Conservation (phyloP, 2,113 vertebrate genomes). For the Malurus elegans region DNA sequence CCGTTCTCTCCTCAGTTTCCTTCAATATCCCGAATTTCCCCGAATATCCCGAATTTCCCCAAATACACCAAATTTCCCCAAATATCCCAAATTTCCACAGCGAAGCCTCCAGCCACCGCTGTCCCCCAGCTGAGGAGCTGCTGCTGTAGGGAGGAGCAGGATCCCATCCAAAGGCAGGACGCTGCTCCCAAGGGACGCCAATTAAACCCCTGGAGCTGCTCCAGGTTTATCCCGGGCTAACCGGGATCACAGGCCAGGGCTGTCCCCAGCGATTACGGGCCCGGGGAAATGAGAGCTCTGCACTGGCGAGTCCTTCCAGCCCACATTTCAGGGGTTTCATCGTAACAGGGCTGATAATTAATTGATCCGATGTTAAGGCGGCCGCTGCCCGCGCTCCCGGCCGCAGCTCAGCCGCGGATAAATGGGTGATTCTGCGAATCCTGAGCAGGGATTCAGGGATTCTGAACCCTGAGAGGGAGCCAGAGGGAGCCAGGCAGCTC, state of each 20-base stretch:
- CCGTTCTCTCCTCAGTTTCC: not conserved
- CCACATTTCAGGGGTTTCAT: conserved; percentile 41
- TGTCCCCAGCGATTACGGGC: not conserved
- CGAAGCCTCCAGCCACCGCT: not conserved
- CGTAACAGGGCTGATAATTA: conserved; percentile 25
- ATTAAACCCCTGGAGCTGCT: not conserved
- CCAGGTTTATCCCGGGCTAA: not conserved
- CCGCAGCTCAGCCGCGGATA: not conserved
- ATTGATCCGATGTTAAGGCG: conserved; percentile 5
- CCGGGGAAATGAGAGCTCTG: not conserved
- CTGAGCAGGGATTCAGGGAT: no score
- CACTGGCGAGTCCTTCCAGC: not conserved
- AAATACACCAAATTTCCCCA: no score
- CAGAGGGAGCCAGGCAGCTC: not conserved
- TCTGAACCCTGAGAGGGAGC: not conserved
- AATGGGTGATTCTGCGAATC: not conserved
- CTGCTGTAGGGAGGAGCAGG: not conserved
- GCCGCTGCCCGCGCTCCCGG: not conserved
- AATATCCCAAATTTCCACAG: fast-evolving
- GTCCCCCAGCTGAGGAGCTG: not conserved
- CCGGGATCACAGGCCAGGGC: not conserved
- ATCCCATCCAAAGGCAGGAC: not conserved
- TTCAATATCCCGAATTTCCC: not conserved
- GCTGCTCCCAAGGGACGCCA: not conserved
- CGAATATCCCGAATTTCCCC: no score